A percentile compares a stretch with the other conserved stretches of the same genome.
phyloP scores from a whole-genome alignment of 2,113 vertebrate species.

The Peucedramus taeniatus region DNA sequence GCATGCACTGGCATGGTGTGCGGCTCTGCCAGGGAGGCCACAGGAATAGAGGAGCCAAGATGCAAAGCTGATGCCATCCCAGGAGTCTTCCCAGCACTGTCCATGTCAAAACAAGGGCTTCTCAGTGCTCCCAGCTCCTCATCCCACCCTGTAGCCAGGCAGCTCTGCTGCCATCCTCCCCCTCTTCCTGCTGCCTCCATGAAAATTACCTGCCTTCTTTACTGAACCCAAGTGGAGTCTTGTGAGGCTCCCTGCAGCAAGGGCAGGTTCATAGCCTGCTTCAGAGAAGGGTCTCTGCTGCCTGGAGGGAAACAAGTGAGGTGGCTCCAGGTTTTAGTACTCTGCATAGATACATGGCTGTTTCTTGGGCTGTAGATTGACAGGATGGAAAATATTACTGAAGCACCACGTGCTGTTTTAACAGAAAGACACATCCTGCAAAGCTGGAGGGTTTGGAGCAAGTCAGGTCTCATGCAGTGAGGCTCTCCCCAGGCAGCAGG shows the following conservation, averaged over 20 bases:
- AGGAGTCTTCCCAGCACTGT: background rate
- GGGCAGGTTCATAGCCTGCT: background rate
- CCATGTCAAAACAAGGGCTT: background rate
- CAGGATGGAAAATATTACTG: background rate
- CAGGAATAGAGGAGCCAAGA: background rate
- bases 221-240: rapidly evolving
- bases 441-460: background rate
- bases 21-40: background rate
- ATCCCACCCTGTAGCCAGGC: background rate
- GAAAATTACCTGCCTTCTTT: background rate
- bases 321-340: background rate
- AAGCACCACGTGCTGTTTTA: background rate
- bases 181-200: background rate
- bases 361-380: background rate
- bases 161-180: background rate
- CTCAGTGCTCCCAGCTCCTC: background rate
- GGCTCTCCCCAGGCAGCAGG: background rate
- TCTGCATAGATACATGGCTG: background rate
- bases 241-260: background rate
- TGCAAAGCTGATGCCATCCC: rapidly evolving
- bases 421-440: background rate
- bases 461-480: rapidly evolving
- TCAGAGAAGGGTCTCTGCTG: background rate
- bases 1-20: background rate
- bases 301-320: background rate